Evolutionary conservation across 1,140 invertebrate genomes (phyloP).

Genomic region (Drosophila funebris): DNA sequence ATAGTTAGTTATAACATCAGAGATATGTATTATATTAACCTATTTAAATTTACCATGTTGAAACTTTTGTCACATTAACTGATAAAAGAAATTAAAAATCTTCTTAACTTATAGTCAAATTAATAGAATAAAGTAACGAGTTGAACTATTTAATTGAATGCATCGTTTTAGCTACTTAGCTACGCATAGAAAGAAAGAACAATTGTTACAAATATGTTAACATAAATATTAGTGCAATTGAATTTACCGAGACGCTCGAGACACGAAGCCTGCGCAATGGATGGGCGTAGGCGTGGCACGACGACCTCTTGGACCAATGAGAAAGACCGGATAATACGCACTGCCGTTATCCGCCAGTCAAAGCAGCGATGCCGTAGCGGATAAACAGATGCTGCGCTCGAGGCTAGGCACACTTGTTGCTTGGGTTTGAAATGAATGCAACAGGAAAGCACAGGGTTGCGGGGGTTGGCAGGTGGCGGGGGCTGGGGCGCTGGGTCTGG

Average conservation of each 20-base stretch:
- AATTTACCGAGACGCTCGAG: background rate
- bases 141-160: background rate
- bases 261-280: constrained; percentile 62
- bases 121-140: background rate
- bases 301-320: constrained; percentile 40
- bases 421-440: constrained; percentile 3
- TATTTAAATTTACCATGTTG: no score
- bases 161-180: background rate
- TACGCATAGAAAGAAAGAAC: background rate
- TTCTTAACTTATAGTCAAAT: background rate
- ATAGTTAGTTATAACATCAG: no score
- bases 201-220: constrained; percentile 14
- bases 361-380: constrained; percentile 25
- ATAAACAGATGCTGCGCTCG: constrained; percentile 55
- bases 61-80: no score
- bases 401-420: constrained; percentile 63
- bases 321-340: constrained; percentile 68
- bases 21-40: no score
- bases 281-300: constrained; percentile 37
- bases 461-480: background rate
- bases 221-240: constrained; percentile 24
- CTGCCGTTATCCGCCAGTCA: constrained; percentile 65
- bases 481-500: background rate
- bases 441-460: background rate
- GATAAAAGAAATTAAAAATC: background rate